These are phyloP conservation scores for Aethina tumida DNA, from an alignment of 1,140 invertebrate genomes.

Conservation along the genomic window DNA sequence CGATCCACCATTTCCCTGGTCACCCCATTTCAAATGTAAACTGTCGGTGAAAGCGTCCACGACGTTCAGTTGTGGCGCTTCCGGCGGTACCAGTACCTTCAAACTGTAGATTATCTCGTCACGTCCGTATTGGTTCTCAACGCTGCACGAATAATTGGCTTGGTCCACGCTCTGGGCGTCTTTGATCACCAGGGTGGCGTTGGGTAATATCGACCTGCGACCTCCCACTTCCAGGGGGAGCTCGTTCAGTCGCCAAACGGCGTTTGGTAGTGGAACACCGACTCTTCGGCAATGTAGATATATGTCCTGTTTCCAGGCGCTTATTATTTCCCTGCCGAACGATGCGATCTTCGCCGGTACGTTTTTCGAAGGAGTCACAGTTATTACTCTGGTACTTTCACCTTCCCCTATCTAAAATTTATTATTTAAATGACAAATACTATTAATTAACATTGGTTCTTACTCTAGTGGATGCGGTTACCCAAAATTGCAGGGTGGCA, in stretches of 20 bases:
- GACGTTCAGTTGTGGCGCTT: slow-evolving; percentile 54
- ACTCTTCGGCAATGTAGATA: slow-evolving; percentile 70
- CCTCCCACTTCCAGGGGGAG: slow-evolving; percentile 57
- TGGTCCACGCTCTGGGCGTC: slow-evolving; percentile 67
- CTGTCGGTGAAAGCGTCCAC: slow-evolving; percentile 61
- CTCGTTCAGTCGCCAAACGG: slow-evolving; percentile 66
- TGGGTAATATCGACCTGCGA: slow-evolving; percentile 52
- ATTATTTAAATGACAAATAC: background rate
- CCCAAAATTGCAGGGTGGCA: slow-evolving; percentile 70
- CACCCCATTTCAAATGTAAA: slow-evolving; percentile 48
- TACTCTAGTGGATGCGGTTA: slow-evolving; percentile 61
- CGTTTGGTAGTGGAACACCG: slow-evolving; percentile 60
- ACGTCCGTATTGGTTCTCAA: slow-evolving; percentile 72
- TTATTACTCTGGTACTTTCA: slow-evolving; percentile 63
- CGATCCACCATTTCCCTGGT: slow-evolving; percentile 59
- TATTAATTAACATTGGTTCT: slow-evolving; percentile 9
- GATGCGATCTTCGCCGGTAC: slow-evolving; percentile 74
- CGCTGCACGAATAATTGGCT: slow-evolving; percentile 84
- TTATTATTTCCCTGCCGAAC: slow-evolving; percentile 65
- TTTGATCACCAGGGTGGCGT: slow-evolving; percentile 59
- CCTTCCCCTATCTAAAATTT: slow-evolving; percentile 59
- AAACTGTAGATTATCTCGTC: slow-evolving; percentile 74
- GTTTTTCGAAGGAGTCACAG: slow-evolving; percentile 64
- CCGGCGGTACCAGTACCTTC: slow-evolving; percentile 57
- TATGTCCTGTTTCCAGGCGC: slow-evolving; percentile 77